Evolutionary conservation across 2,888 invertebrate genomes (phyloP).

Genomic region (Punctoribates punctum): DNA sequence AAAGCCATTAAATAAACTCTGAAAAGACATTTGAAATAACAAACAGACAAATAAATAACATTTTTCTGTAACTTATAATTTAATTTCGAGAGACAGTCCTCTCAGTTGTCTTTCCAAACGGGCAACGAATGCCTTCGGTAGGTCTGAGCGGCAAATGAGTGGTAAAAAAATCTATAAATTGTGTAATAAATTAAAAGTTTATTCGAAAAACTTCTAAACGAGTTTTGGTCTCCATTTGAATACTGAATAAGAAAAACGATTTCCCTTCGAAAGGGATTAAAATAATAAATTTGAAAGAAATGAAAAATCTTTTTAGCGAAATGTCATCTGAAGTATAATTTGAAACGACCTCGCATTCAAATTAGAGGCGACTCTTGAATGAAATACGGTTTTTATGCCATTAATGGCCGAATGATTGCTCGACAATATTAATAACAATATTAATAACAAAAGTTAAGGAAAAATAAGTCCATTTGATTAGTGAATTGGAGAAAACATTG

Average conservation of each 20-base stretch:
- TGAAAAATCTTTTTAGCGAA: not conserved
- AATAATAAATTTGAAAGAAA: not conserved
- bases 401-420: slow-evolving; percentile 3
- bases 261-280: not conserved
- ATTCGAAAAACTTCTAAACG: not conserved
- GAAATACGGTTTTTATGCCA: not conserved
- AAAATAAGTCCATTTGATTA: not conserved
- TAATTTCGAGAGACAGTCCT: too few relatives aligned
- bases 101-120: too few relatives aligned
- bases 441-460: not conserved
- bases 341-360: not conserved
- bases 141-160: too few relatives aligned
- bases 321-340: not conserved
- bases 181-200: not conserved
- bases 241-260: not conserved
- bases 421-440: not conserved
- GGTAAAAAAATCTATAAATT: too few relatives aligned
- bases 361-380: not conserved
- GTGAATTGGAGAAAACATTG: too few relatives aligned
- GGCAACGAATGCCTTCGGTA: too few relatives aligned
- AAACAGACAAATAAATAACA: too few relatives aligned
- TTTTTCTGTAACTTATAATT: too few relatives aligned
- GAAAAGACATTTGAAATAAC: too few relatives aligned
- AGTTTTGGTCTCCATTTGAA: not conserved
- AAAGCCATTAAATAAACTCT: too few relatives aligned